A percentile compares a stretch with the other conserved stretches of the same genome.
phyloP scores from a whole-genome alignment of 2,113 vertebrate species.

The Cervus canadensis region DNA sequence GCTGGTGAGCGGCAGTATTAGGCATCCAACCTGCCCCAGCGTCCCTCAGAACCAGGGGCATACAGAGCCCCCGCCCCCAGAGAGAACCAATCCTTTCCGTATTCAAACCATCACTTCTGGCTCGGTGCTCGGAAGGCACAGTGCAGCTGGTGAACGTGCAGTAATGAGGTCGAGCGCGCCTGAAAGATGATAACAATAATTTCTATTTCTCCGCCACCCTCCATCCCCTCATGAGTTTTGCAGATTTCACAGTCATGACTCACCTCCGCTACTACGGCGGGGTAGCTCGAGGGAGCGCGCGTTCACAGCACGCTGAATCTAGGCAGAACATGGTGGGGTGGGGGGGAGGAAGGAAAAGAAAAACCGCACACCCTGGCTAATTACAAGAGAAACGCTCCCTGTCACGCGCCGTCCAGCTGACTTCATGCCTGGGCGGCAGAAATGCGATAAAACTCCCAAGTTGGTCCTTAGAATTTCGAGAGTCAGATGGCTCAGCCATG shows the following conservation, averaged over 20 bases:
- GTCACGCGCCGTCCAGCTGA: conserved; percentile 32
- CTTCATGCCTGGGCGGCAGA: conserved; percentile 57
- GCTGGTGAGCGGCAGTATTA: not conserved
- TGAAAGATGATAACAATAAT: conserved; percentile 37
- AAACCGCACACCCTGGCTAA: conserved; percentile 7
- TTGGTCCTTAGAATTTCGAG: conserved; percentile 54
- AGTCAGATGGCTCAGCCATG: conserved; percentile 59
- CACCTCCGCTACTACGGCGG: conserved; percentile 54
- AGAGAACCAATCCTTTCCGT: not conserved
- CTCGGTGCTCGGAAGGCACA: not conserved
- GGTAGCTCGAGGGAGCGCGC: not conserved
- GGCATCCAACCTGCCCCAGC: not conserved
- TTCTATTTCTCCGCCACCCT: conserved; percentile 36
- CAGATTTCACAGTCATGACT: conserved; percentile 60
- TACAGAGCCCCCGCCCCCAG: not conserved
- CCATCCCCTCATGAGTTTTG: not conserved
- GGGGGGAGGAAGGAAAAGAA: not conserved
- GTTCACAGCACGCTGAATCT: not conserved
- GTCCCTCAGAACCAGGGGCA: not conserved
- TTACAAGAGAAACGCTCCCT: conserved; percentile 32
- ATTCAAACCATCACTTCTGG: not conserved
- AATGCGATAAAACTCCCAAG: conserved; percentile 66
- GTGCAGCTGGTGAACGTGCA: not conserved
- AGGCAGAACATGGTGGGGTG: not conserved
- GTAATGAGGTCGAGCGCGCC: not conserved